These are phyloP conservation scores for Dyspetes luteomarginatus DNA, from an alignment of 2,888 invertebrate genomes.

Conservation along the genomic window DNA sequence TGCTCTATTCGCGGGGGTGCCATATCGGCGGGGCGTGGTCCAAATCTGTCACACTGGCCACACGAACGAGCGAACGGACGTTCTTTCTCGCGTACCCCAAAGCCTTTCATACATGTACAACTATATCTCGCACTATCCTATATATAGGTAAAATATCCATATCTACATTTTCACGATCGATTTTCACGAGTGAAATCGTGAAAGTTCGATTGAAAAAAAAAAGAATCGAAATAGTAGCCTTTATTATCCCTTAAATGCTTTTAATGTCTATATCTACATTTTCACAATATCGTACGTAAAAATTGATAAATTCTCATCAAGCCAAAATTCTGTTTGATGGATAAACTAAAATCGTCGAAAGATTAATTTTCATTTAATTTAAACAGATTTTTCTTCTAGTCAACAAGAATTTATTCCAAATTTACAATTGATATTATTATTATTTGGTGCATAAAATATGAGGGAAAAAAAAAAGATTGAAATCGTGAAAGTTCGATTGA, in stretches of 20 bases:
- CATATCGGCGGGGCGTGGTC: constrained; percentile 83
- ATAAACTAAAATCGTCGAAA: neutral
- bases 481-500: neutral
- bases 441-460: neutral
- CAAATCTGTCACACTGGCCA: constrained; percentile 83
- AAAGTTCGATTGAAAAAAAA: no score
- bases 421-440: neutral
- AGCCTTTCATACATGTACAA: constrained; percentile 23
- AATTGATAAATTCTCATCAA: no score
- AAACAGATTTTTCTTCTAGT: neutral
- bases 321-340: no score
- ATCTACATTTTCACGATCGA: neutral
- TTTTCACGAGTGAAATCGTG: no score
- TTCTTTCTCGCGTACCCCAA: constrained; percentile 33
- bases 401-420: no score
- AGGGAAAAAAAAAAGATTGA: neutral
- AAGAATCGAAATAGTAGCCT: no score
- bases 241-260: no score
- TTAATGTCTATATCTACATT: no score
- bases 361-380: neutral
- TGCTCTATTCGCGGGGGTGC: constrained; percentile 73
- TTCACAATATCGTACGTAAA: no score
- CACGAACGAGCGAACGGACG: constrained; percentile 73
- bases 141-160: neutral
- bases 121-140: neutral